A percentile compares a stretch with the other conserved stretches of the same genome.
These are phyloP conservation scores for Dermochelys coriacea DNA, from an alignment of 2,797 vertebrate genomes.

Conservation along the genomic window DNA sequence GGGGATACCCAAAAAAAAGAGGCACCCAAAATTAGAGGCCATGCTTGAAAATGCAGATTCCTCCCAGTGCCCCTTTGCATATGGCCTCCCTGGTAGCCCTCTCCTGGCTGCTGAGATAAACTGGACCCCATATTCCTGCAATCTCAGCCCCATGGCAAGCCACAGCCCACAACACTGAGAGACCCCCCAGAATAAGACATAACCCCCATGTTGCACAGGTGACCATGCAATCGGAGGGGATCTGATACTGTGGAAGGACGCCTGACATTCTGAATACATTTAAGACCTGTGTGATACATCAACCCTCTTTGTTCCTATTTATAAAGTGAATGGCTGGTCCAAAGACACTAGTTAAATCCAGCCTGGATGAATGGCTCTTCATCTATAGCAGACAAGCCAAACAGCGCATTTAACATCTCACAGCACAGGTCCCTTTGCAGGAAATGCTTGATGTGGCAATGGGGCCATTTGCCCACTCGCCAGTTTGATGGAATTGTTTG, in stretches of 20 bases:
- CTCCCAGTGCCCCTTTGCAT: background rate
- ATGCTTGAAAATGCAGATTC: background rate
- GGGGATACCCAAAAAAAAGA: background rate
- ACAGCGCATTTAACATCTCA: conserved; percentile 16
- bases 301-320: background rate
- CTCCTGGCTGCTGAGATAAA: background rate
- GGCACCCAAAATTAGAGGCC: background rate
- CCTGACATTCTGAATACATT: background rate
- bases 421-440: background rate
- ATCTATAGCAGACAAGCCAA: background rate
- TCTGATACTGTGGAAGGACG: background rate
- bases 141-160: background rate
- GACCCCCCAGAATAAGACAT: background rate
- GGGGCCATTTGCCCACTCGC: background rate
- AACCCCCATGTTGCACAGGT: background rate
- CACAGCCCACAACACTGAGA: background rate
- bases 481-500: background rate
- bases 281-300: background rate
- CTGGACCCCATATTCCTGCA: background rate
- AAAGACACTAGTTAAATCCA: background rate
- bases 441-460: background rate
- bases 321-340: background rate
- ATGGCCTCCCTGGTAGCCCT: background rate
- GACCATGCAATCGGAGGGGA: fast-evolving
- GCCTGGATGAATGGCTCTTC: background rate